Evolutionary conservation across 2,113 vertebrate genomes (phyloP).

Genomic region (Neotoma lepida): DNA sequence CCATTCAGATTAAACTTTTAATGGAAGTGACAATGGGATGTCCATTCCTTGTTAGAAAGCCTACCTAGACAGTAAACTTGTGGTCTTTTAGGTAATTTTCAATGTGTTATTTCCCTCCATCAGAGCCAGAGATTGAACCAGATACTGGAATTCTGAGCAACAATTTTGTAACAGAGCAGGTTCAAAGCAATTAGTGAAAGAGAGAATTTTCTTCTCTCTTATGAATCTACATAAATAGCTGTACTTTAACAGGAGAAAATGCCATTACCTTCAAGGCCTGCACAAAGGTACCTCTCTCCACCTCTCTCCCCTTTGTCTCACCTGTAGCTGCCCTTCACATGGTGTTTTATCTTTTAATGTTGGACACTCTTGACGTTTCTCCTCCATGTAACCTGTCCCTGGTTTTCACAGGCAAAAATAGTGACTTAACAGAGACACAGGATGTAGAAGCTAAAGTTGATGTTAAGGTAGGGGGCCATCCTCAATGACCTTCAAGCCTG

Average conservation of each 20-base stretch:
- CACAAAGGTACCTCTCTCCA: too few species aligned
- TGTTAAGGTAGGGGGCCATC: neutral
- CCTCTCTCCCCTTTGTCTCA: neutral
- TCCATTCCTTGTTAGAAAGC: too few species aligned
- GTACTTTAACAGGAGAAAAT: neutral
- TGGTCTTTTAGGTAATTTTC: too few species aligned
- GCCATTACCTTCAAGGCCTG: too few species aligned
- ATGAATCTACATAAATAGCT: neutral
- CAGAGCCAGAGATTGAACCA: neutral
- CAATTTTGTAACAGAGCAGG: neutral
- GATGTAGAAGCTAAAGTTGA: neutral
- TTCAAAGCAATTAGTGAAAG: neutral
- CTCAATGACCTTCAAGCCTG: neutral
- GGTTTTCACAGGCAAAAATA: neutral
- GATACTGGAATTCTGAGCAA: neutral
- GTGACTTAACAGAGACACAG: neutral
- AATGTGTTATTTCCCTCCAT: neutral
- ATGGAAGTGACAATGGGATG: neutral
- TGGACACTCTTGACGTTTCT: neutral
- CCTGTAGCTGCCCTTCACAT: too few species aligned
- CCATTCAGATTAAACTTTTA: neutral
- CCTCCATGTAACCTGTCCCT: neutral
- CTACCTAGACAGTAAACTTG: neutral
- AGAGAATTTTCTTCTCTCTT: too few species aligned
- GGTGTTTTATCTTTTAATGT: neutral